Percentiles rank a stretch among this genome's conserved stretches.
Conservation (phyloP, 2,888 invertebrate genomes). For the Meta bourneti region DNA sequence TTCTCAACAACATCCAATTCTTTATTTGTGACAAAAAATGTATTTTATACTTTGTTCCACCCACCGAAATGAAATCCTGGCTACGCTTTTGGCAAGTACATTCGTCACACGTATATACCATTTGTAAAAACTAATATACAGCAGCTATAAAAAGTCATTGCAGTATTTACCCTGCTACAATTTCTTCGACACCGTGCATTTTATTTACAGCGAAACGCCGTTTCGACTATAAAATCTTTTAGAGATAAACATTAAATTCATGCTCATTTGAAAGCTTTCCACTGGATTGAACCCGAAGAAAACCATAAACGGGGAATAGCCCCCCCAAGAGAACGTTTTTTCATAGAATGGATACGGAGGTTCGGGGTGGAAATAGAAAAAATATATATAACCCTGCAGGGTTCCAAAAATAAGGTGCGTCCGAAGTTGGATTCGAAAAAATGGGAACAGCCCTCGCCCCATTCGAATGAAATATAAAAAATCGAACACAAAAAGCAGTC, state of each 20-base stretch:
- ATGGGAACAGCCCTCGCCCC: conserved; percentile 63
- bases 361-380: conserved; percentile 12
- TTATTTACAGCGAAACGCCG: too few species aligned
- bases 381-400: conserved; percentile 10
- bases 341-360: not conserved
- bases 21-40: too few species aligned
- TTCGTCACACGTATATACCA: too few species aligned
- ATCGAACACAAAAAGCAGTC: not conserved
- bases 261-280: not conserved
- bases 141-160: too few species aligned
- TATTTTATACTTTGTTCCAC: too few species aligned
- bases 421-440: conserved; percentile 55
- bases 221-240: too few species aligned
- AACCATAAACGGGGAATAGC: not conserved
- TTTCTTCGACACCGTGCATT: too few species aligned
- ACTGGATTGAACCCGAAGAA: not conserved
- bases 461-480: conserved; percentile 25
- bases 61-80: too few species aligned
- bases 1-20: too few species aligned
- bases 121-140: too few species aligned
- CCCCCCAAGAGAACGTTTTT: not conserved
- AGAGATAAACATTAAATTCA: not conserved
- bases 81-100: too few species aligned
- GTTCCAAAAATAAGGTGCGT: conserved; percentile 70
- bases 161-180: too few species aligned